Conservation (phyloP, 2,888 invertebrate genomes). For the Tenthredo scrophulariae region DNA sequence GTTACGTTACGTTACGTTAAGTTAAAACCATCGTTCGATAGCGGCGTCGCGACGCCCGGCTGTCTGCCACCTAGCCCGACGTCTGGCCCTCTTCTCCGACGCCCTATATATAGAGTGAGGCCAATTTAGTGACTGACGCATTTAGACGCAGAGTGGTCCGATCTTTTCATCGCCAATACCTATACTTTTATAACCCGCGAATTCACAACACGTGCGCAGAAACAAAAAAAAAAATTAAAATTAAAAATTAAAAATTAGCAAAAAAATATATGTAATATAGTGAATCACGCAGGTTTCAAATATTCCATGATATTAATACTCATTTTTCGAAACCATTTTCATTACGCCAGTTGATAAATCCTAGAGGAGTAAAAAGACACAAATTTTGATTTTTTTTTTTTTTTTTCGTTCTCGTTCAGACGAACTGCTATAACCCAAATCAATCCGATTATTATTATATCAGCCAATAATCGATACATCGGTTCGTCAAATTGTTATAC, state of each 20-base stretch:
- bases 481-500: background rate
- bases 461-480: background rate
- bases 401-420: background rate
- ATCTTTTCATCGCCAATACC: background rate
- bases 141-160: slow-evolving; percentile 22
- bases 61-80: slow-evolving; percentile 72
- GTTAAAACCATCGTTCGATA: slow-evolving; percentile 66
- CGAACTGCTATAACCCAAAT: background rate
- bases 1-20: slow-evolving; percentile 50
- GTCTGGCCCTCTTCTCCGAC: slow-evolving; percentile 53
- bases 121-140: slow-evolving; percentile 41
- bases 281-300: too few species aligned
- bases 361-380: background rate
- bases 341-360: background rate
- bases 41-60: slow-evolving; percentile 75
- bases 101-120: slow-evolving; percentile 51
- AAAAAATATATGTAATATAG: too few species aligned
- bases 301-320: too few species aligned
- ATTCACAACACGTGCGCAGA: background rate
- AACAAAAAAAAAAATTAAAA: background rate
- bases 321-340: too few species aligned
- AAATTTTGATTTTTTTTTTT: background rate
- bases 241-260: background rate
- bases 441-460: background rate
- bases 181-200: background rate